Base-by-base conservation (phyloP, 1,140 invertebrate genomes). In the Acyrthosiphon pisum region DNA sequence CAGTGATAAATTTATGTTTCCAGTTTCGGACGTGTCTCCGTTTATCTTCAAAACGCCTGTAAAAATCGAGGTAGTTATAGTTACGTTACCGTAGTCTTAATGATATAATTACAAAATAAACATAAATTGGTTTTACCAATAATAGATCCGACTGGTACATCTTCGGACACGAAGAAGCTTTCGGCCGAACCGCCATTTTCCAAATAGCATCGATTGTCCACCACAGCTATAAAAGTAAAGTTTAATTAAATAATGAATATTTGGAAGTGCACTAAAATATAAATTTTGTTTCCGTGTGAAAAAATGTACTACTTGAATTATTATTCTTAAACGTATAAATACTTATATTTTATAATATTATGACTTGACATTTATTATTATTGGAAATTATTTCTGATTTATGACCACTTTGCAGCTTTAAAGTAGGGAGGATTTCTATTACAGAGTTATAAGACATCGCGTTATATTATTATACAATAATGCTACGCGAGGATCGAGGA, bases 101-200 rank as follows among this genome's bases (percentile, higher is more conserved):
- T 44, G 22, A 84, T 11, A 84, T n/a, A n/a, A n/a, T 14, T 23
- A 26, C n/a, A 90, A 76, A 93, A 76, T 48, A 48, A 92, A 18
- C n/a, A 18, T 83, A 76, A 76, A 18, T n/a, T n/a, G 0, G 1
- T 76, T 30, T 22, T 93, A 95, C 97, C 98, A 89, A 98, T 96
- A 68, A 97, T 96, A 93, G 97, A 97, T 93, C 98, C 97, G 56
- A 98, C 97, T 23, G 96, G 96, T 35, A 97, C 95, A 95, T 98
- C 97, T 96, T 99, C 98, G 94, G 97, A 97, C 93, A 98, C 98
- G 95, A 98, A 98, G 94, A 99, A 98, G 95, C 97, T 98, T 95
- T 98, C 98, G 7, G 98, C 98, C 1, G 98, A 98, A 48, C 97
- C 97, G 48, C 98, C 98, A 94, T 97, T 98, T 95, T 98, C 97